Evolutionary conservation across 2,113 vertebrate genomes (phyloP).

Genomic region (Pogonocichla stellata): DNA sequence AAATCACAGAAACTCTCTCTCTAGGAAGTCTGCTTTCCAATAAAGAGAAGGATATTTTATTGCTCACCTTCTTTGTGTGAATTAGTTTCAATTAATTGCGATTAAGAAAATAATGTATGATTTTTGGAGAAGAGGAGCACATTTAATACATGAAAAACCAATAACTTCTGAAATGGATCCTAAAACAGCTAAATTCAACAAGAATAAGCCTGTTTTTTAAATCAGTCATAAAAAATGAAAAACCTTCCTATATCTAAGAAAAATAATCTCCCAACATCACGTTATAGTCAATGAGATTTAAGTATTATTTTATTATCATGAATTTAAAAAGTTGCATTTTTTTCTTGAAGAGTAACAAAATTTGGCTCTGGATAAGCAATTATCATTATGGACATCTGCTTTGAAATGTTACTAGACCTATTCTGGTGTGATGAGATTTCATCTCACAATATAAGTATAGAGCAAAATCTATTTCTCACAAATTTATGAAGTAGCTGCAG

Average conservation of each 20-base stretch:
- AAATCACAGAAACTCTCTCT: slow-evolving; percentile 12
- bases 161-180: background rate
- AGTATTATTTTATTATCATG: background rate
- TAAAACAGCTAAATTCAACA: background rate
- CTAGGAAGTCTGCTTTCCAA: slow-evolving; percentile 24
- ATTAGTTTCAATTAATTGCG: slow-evolving; percentile 2
- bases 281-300: background rate
- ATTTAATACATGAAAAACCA: background rate
- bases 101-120: background rate
- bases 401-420: slow-evolving; percentile 24
- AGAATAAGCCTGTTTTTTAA: background rate
- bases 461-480: slow-evolving; percentile 18
- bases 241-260: background rate
- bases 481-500: slow-evolving; percentile 19
- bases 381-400: slow-evolving; percentile 32
- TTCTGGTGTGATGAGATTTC: background rate
- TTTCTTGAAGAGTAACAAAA: background rate
- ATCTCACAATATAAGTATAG: background rate
- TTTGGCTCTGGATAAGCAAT: background rate
- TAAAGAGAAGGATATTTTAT: slow-evolving; percentile 26
- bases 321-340: background rate
- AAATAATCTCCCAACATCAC: background rate
- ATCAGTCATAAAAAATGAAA: background rate
- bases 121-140: background rate
- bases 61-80: slow-evolving; percentile 60